Base-by-base conservation (phyloP, 2,888 invertebrate genomes). In the Leptopterna dolabrata region DNA sequence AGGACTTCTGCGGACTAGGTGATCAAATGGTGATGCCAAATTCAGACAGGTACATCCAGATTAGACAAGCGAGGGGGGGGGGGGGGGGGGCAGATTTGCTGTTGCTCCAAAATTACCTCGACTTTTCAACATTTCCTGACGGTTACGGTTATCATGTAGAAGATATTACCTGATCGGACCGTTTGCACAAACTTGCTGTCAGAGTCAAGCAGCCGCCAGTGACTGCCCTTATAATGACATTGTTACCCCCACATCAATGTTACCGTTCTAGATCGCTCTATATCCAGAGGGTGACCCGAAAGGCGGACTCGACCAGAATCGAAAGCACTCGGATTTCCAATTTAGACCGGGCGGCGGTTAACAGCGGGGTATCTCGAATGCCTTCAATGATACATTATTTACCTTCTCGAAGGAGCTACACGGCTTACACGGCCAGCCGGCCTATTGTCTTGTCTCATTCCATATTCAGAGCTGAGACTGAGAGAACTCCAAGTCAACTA, bases 381-480 rank as follows among this genome's bases (percentile, higher is more conserved):
- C 81, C 55, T 81, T 55, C 29, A 55, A 55, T 55, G 85, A 85
- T 85, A 85, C 85, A 85, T 85, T 85, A 73, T 85, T 85, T 85
- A 85, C 85, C 85, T 63, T 24, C n/a, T 27, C 29, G 71, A n/a
- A 71, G 45, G 16, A 47, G 73, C 24, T 71, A 85, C 73, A 85
- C 43, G 76, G 73, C 24, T 71, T 45, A 85, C 73, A 76, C 47
- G 85, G 43, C 71, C 27, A 47, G 47, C 7, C 27, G 51, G 45
- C 30, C 85, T 47, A 85, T 85, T 85, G 85, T 85, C 85, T 85
- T 85, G 85, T 85, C 85, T 85, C 85, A 85, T 85, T 85, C 85
- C 85, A 43, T 76, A 85, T 85, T 85, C 85, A 85, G 85, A 85
- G 85, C 81, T 81, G 45, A 76, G 45, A 43, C 78, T 78, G 51